Conservation (phyloP, 1,140 invertebrate species). For the Cyrtorhinus lividipennis region DNA sequence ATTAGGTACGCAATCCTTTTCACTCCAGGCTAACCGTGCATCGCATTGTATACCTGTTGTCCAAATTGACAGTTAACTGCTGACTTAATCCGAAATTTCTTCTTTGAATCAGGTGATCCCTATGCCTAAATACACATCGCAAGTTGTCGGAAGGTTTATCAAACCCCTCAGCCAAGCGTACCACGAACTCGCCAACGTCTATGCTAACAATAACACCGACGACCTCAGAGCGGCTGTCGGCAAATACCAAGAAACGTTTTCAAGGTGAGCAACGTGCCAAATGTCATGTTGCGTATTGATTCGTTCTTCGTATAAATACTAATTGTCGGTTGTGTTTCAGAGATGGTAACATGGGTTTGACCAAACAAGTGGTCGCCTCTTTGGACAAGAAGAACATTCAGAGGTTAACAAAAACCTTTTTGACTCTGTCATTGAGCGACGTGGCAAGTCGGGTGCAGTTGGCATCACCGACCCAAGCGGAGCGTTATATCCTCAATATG, state of each 20-base stretch:
- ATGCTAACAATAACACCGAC: conserved; percentile 55
- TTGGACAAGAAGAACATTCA: conserved; percentile 95
- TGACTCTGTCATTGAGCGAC: conserved; percentile 85
- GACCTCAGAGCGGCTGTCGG: conserved; percentile 53
- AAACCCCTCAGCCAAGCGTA: conserved; percentile 86
- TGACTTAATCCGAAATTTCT: no score
- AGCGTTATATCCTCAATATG: conserved; percentile 91
- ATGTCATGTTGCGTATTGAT: no score
- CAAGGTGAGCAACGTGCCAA: conserved; percentile 32
- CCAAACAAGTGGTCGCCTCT: conserved; percentile 70
- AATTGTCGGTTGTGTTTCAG: conserved; percentile 31
- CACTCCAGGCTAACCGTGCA: no score
- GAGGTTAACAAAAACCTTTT: conserved; percentile 89
- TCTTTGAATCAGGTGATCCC: conserved; percentile 49
- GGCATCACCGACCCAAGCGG: conserved; percentile 67
- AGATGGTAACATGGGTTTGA: conserved; percentile 69
- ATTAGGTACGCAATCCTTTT: no score
- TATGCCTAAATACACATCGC: conserved; percentile 82
- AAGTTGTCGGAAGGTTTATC: conserved; percentile 75
- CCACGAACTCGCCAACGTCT: conserved; percentile 73
- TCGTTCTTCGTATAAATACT: no score
- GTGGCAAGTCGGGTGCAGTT: conserved; percentile 83
- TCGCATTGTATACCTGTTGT: no score
- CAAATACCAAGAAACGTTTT: conserved; percentile 67
- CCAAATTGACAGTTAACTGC: no score